Evolutionary conservation across 2,797 vertebrate genomes (phyloP), one percentile per base, ranked within the genome.

Genomic region (Ptychadena robeensis): DNA sequence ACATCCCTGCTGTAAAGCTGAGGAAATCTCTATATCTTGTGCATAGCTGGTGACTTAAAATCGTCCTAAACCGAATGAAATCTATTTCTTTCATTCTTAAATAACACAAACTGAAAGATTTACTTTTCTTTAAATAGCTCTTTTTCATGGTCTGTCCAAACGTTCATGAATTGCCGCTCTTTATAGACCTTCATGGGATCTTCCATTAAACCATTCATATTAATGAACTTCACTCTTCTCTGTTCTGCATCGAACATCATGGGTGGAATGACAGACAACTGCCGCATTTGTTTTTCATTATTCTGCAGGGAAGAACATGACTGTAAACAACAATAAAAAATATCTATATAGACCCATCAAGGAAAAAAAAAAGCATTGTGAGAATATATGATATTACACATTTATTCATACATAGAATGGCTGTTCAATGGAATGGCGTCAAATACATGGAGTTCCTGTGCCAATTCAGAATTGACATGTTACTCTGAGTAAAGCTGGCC

Each of bases 51-150:
- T 1, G 18, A 48, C 40, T 4, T 48, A 48, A n/a, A n/a, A n/a
- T n/a, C n/a, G n/a, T n/a, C n/a, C n/a, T 40, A 40, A 40, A 40
- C 38, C 5, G 38, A 40, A 40, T 40, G 6, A 40, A 12, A 40
- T 40, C 38, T n/a, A n/a, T n/a, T n/a, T n/a, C n/a, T n/a, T n/a
- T n/a, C n/a, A n/a, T n/a, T n/a, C n/a, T n/a, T n/a, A n/a, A n/a
- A n/a, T n/a, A n/a, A n/a, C n/a, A n/a, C n/a, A n/a, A n/a, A n/a
- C n/a, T n/a, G n/a, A n/a, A 73, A 89, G 65, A 91, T 94, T 96
- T 92, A 99, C 98, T 99, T 99, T 91, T 99, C 97, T 87, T 96
- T 99, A 88, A 99, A 99, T 91, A 98, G 97, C 90, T 98, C 98
- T 88, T 97, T 99, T 87, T 99, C 98, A 0, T 99, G 97, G 88